A percentile compares a stretch with the other conserved stretches of the same genome.
Evolutionary conservation across 2,888 invertebrate species (phyloP).

Genomic region (Melinaea marsaeus): DNA sequence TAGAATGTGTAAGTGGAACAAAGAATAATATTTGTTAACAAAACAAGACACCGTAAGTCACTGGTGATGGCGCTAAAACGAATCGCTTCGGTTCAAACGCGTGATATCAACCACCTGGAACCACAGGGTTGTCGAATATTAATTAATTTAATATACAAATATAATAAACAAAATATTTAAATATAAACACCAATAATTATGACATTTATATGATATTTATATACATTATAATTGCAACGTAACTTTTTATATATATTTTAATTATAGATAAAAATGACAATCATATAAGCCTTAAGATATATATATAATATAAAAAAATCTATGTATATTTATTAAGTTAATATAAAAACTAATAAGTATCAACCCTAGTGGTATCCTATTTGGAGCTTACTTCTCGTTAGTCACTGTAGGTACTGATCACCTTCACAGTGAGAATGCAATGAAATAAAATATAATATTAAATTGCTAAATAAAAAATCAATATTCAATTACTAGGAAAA

Average conservation of each 20-base stretch:
- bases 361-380: conserved; percentile 59
- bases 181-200: too few species aligned
- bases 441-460: conserved; percentile 35
- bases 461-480: too few species aligned
- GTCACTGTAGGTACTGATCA: conserved; percentile 48
- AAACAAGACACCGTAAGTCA: conserved; percentile 66
- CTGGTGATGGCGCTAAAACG: conserved; percentile 67
- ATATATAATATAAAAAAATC: too few species aligned
- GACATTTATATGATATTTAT: too few species aligned
- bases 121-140: conserved; percentile 50
- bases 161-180: too few species aligned
- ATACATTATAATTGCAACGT: too few species aligned
- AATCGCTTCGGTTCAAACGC: conserved; percentile 67
- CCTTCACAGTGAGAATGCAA: conserved; percentile 60
- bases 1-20: conserved; percentile 52
- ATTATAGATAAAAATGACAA: too few species aligned
- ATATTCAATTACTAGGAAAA: too few species aligned
- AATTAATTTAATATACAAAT: too few species aligned
- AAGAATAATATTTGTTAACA: conserved; percentile 69
- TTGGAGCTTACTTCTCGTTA: conserved; percentile 63
- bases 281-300: too few species aligned
- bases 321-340: too few species aligned
- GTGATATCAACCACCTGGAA: conserved; percentile 69
- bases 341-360: conserved; percentile 1
- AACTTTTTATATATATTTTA: too few species aligned